Percentiles rank a stretch among this genome's conserved stretches.
Evolutionary conservation across 1,140 invertebrate species (phyloP).

Genomic region (Euura saliciscinereae): DNA sequence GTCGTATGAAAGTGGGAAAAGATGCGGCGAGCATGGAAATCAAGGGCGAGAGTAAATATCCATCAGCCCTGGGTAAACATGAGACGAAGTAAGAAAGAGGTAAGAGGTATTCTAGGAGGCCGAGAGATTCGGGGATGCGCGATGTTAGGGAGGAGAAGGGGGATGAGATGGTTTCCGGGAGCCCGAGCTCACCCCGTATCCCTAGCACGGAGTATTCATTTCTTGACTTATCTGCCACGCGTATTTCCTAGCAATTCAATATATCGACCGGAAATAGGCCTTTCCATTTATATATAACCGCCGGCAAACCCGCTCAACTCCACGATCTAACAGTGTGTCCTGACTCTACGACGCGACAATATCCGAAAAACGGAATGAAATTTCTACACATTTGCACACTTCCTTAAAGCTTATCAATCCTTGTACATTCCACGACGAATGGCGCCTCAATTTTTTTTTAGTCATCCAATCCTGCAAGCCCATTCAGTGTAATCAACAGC

Average conservation of each 20-base stretch:
- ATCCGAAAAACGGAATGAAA: slow-evolving; percentile 1
- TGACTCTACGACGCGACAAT: background rate
- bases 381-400: slow-evolving; percentile 2
- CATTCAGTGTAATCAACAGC: too few relatives aligned
- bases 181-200: background rate
- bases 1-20: background rate
- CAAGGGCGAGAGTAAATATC: background rate
- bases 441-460: background rate
- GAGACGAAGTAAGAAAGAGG: background rate
- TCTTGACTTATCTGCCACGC: background rate
- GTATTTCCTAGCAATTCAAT: slow-evolving; percentile 4
- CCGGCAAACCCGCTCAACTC: background rate
- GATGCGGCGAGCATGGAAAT: background rate
- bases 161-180: background rate
- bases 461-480: too few relatives aligned
- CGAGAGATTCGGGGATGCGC: background rate
- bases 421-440: background rate
- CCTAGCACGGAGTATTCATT: background rate
- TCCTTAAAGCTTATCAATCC: background rate
- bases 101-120: background rate
- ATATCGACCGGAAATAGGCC: slow-evolving; percentile 4
- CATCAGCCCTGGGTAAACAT: slow-evolving; percentile 1
- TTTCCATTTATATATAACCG: background rate
- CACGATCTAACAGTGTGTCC: background rate
- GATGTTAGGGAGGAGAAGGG: background rate